A percentile compares a stretch with the other conserved stretches of the same genome.
phyloP scores from a whole-genome alignment of 2,888 invertebrate species.

The Polydrusus tereticollis region DNA sequence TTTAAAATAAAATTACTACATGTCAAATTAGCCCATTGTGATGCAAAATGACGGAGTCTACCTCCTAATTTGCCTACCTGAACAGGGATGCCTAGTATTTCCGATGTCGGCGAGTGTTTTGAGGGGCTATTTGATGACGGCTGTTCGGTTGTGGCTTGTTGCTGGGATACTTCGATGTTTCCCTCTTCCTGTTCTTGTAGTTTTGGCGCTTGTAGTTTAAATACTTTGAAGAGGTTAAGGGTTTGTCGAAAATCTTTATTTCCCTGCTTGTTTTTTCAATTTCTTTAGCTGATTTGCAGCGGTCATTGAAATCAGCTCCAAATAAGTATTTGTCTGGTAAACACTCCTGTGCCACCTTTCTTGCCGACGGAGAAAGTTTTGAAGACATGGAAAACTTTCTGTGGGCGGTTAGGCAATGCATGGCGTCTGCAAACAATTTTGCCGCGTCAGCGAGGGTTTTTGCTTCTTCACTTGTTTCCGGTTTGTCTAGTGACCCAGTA shows the following conservation, averaged over 20 bases:
- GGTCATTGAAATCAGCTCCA: background rate
- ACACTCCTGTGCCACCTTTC: no score
- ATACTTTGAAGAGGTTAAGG: background rate
- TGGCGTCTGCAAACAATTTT: no score
- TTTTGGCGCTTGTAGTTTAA: background rate
- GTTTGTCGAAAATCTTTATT: background rate
- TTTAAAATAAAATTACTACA: background rate
- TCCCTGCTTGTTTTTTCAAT: background rate
- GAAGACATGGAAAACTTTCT: no score
- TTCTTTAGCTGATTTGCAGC: background rate
- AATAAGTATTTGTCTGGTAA: no score
- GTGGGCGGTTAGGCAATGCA: no score
- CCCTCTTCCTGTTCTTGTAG: background rate
- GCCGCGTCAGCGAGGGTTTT: no score
- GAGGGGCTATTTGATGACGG: background rate
- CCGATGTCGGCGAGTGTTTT: background rate
- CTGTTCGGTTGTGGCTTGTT: background rate
- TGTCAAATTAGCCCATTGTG: background rate
- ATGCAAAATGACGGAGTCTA: background rate
- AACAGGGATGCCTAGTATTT: background rate
- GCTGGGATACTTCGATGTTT: background rate
- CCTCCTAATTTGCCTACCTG: background rate
- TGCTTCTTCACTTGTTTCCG: no score
- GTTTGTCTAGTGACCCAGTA: no score
- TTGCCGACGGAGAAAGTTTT: no score